Base-by-base conservation (phyloP, 1,140 invertebrate species). In the Penaeus chinensis region DNA sequence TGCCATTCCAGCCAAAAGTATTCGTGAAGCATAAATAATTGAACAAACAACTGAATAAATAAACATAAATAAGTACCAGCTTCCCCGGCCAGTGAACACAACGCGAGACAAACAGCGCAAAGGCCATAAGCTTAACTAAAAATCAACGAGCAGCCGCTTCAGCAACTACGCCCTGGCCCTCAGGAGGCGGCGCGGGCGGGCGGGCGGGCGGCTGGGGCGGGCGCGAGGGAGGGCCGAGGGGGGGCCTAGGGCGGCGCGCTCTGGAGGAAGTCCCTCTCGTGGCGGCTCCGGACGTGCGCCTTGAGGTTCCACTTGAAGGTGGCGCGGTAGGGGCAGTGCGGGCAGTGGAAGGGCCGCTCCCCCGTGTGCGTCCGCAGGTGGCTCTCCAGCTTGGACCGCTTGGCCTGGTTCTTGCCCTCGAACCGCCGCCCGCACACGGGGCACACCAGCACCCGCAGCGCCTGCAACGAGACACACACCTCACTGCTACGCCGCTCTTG, bases 281-380 rank as follows among this genome's bases (percentile, higher is more conserved):
- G 89, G 60, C 82, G 85, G 32, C 65, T 87, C 22, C 82, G 61
- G 62, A 90, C 47, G 86, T 90, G 90, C 10, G 82, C 80, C 63
- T 88, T 89, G 63, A 90, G 80, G 78, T 89, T 89, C 82, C 84
- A 89, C 88, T 90, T 90, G 84, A 88, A 86, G 42, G 65, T 81
- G 62, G 88, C 87, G 54, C 90, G 81, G 82, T 90, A 90, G 42
- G 90, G 85, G 83, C 94, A 94, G 71, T 92, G 91, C 82, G 92
- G 92, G 89, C 94, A 94, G 82, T 91, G 91, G 91, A 93, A 94
- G 11, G 94, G 94, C 80, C 93, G 90, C 90, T 94, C 94, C 3
- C 93, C 90, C 4, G 92, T 93, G 86, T 93, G 92, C 8, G 90
- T 91, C 4, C 91, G 89, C 88, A 92, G 90, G 91, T 92, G 92